phyloP scores from a whole-genome alignment of 2,113 vertebrate genomes.

The Podocnemis expansa region DNA sequence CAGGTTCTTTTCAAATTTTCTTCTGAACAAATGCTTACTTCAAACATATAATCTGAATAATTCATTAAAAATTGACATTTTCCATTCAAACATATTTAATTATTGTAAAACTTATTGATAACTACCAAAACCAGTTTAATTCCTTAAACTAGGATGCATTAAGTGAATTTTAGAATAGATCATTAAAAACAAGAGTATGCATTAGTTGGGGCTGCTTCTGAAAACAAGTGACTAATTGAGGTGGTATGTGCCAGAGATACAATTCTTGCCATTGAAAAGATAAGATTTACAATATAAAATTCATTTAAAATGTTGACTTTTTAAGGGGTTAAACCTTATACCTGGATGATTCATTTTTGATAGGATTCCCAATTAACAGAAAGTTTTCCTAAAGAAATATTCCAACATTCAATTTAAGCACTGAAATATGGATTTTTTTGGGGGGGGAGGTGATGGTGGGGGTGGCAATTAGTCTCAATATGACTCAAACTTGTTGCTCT shows the following conservation, averaged over 20 bases:
- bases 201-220: constrained; percentile 70
- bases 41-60: neutral
- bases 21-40: neutral
- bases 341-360: constrained; percentile 52
- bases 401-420: constrained; percentile 54
- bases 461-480: constrained; percentile 51
- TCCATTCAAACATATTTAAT: constrained; percentile 39
- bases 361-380: constrained; percentile 67
- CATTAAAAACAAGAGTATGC: constrained; percentile 51
- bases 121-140: constrained; percentile 55
- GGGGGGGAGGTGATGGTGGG: too few species aligned
- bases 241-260: constrained; percentile 52
- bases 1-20: neutral
- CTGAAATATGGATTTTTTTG: constrained; percentile 22
- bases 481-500: constrained; percentile 7
- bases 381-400: constrained; percentile 19
- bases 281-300: constrained; percentile 64
- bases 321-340: constrained; percentile 54
- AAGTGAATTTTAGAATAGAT: constrained; percentile 59
- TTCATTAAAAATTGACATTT: constrained; percentile 58
- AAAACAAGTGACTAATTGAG: constrained; percentile 69
- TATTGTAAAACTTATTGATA: constrained; percentile 20
- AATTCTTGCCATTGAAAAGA: constrained; percentile 46
- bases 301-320: constrained; percentile 68
- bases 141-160: constrained; percentile 56